Evolutionary conservation across 2,888 invertebrate genomes (phyloP).

Genomic region (Gibbula magus): DNA sequence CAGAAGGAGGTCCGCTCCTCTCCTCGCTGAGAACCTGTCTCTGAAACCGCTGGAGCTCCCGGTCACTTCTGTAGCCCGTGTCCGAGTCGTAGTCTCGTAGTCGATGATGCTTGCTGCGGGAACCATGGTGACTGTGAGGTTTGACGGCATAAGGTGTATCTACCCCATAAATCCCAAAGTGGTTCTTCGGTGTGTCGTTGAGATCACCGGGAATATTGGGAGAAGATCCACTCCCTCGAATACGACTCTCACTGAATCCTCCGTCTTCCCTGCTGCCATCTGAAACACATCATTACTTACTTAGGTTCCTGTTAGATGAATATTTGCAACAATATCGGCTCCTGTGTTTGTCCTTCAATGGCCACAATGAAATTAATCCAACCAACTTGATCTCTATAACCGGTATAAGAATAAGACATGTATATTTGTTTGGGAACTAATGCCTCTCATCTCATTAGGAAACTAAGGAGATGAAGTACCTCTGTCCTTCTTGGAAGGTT

Average conservation of each 20-base stretch:
- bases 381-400: too few relatives aligned
- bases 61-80: slow-evolving; percentile 71
- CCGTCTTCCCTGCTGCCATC: slow-evolving; percentile 46
- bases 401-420: too few relatives aligned
- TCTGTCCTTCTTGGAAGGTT: not conserved
- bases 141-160: not conserved
- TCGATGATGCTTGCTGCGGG: slow-evolving; percentile 40
- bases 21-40: slow-evolving; percentile 27
- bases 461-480: slow-evolving; percentile 2
- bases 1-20: slow-evolving; percentile 25
- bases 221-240: slow-evolving; percentile 37
- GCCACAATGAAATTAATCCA: too few relatives aligned
- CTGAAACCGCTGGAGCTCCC: slow-evolving; percentile 50
- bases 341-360: too few relatives aligned
- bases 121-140: slow-evolving; percentile 27
- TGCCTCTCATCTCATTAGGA: slow-evolving; percentile 14
- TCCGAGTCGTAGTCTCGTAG: slow-evolving; percentile 71
- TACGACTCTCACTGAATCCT: slow-evolving; percentile 43
- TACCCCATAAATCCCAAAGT: slow-evolving; percentile 4
- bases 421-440: too few relatives aligned
- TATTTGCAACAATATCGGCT: too few relatives aligned
- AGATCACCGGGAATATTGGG: slow-evolving; percentile 43
- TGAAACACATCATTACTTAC: too few relatives aligned
- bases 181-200: not conserved
- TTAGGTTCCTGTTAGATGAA: too few relatives aligned